Evolutionary conservation across 2,888 invertebrate species (phyloP), one percentile per base, ranked within the genome.

Genomic region (Pandemis corylana): DNA sequence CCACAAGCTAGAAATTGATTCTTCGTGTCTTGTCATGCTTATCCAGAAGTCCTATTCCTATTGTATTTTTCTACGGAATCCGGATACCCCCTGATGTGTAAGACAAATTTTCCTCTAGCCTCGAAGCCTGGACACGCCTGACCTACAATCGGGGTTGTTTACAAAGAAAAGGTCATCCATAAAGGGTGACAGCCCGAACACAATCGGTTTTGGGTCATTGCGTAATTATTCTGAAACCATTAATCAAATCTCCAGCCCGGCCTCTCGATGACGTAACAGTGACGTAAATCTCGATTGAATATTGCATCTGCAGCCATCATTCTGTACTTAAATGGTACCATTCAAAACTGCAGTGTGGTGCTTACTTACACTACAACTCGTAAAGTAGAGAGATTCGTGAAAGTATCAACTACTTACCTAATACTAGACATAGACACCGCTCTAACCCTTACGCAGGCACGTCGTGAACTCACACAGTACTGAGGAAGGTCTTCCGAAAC

Each of bases 51-150:
- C 56, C 44, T 59, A 41, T 59, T 68, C 56, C 44, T 59, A 41
- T 59, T 56, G 62, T 61, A 61, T 69, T 74, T 70, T 65, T 36
- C 59, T 51, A 13, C 53, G 10, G 68, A 59, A 68, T 15, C 10
- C 3, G 66, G 12, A 46, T 42, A 56, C 41, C 68, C 72, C 68
- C 75, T 56, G 71, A 67, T n/a, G 67, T 44, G 75, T 20, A 20
- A 77, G 77, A 76, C 77, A 85, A 84, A 84, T 85, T 89, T 89
- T 88, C 86, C 88, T 82, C 77, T 80, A 77, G 76, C 76, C 80
- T 82, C 78, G 71, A 71, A 51, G 59, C 71, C 70, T 69, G 77
- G 74, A 68, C 79, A 78, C 81, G 83, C 79, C 80, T 86, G 86
- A 84, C 85, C 83, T 82, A 83, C 80, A 85, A 83, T 81, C 82